Conservation (phyloP, 2,888 invertebrate species). For the Ectemnius lituratus region DNA sequence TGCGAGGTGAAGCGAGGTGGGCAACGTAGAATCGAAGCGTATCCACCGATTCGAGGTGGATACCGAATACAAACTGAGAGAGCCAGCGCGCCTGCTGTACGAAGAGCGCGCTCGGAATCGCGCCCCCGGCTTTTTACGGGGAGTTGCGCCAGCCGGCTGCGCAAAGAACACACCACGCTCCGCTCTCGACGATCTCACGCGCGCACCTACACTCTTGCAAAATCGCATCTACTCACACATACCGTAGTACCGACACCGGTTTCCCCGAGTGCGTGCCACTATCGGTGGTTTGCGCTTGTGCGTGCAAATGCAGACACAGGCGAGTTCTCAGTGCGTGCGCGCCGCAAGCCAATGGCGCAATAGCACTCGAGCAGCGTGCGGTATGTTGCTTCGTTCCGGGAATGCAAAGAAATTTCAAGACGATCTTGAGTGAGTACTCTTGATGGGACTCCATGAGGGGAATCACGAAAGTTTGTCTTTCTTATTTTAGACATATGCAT, state of each 20-base stretch:
- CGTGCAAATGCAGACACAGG: background rate
- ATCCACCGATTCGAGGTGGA: slow-evolving; percentile 59
- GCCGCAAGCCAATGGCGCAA: too few relatives aligned
- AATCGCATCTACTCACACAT: too few relatives aligned
- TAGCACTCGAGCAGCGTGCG: background rate
- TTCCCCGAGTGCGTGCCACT: too few relatives aligned
- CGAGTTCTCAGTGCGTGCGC: background rate
- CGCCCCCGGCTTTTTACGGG: slow-evolving; percentile 69
- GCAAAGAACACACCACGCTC: slow-evolving; percentile 40
- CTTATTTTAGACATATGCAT: too few relatives aligned
- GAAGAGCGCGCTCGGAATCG: slow-evolving; percentile 60
- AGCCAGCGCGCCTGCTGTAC: slow-evolving; percentile 61
- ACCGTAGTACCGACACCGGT: too few relatives aligned
- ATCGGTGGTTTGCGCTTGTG: slow-evolving; percentile 8
- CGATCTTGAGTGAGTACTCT: background rate
- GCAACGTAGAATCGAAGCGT: slow-evolving; percentile 40
- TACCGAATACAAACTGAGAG: slow-evolving; percentile 68
- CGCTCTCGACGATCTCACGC: too few relatives aligned
- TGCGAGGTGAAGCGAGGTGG: background rate
- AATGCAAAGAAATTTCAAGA: background rate
- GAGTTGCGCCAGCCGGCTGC: slow-evolving; percentile 68
- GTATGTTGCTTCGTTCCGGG: background rate
- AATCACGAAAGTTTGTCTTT: too few relatives aligned
- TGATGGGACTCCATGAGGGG: too few relatives aligned
- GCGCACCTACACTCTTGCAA: too few relatives aligned